Base-by-base conservation (phyloP, 2,113 vertebrate genomes). In the Tursiops truncatus region DNA sequence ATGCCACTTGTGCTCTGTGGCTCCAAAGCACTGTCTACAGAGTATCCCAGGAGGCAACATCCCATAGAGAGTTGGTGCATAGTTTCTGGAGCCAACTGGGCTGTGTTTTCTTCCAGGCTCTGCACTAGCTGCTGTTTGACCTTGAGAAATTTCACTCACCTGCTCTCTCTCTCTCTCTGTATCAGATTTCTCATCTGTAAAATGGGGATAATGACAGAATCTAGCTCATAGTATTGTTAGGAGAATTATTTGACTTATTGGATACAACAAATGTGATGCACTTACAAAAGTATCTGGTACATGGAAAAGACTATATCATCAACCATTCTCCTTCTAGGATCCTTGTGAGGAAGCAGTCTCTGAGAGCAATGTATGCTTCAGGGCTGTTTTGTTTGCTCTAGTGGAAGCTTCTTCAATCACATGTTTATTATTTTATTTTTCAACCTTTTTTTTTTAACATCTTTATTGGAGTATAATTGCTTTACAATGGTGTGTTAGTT, bases 1-100 rank as follows among this genome's bases (percentile, higher is more conserved):
- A 1, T 23, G 56, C 3, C 18, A 12, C 26, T 26, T 50, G 20
- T 18, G 33, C 1, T 13, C 8, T 71, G 4, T 58, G n/a, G 25
- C 5, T 28, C 18, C 33, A 28, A 21, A 63, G 58, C 3, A 2
- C 33, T 70, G 2, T 31, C 44, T 3, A 2, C 0, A 2, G 2
- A 26, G 70, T 14, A 3, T 63, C 8, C 4, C 17, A 36, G 65
- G 65, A 65, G 71, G 3, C 26, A 25, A 38, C 11, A 36, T 15
- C 23, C 0, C 53, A n/a, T 9, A 10, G 28, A 4, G 4, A 18
- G 36, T 47, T 36, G 36, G 25, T 11, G 9, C 8, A 17, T 36
- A 1, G 5, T 53, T 23, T 80, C 73, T n/a, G 15, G 18, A 82
- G 74, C 5, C 63, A 28, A 0, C 7, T 68, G n/a, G 28, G 11